A percentile compares a stretch with the other conserved stretches of the same genome.
Conservation (phyloP, 2,113 vertebrate genomes). For the Mus spicilegus region DNA sequence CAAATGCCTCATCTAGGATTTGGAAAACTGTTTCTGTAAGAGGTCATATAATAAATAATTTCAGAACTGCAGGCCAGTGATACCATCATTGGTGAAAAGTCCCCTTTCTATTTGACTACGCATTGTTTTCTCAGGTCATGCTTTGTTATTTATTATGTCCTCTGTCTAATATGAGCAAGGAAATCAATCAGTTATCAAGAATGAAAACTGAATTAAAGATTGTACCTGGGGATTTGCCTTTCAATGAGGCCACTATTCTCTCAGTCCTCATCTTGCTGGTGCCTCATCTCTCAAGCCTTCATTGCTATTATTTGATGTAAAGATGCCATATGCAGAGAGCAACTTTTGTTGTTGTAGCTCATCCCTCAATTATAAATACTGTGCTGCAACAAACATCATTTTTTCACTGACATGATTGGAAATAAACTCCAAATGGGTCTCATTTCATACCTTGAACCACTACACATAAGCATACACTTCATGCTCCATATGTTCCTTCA, state of each 20-base stretch:
- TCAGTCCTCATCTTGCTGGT: conserved; percentile 1
- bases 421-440: conserved; percentile 28
- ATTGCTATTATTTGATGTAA: background rate
- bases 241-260: background rate
- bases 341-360: background rate
- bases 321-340: conserved; percentile 6
- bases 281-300: conserved; percentile 11
- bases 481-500: background rate
- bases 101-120: background rate
- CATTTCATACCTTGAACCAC: background rate
- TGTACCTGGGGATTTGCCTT: conserved; percentile 15
- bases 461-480: background rate
- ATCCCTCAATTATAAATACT: background rate
- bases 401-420: background rate
- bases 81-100: background rate
- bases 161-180: conserved; percentile 34
- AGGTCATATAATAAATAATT: conserved; percentile 24
- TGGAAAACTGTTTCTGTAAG: conserved; percentile 15
- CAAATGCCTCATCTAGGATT: background rate
- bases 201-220: conserved; percentile 31
- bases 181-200: conserved; percentile 26
- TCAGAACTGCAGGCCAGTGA: background rate
- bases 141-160: conserved; percentile 15
- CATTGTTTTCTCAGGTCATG: conserved; percentile 25
- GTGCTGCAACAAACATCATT: background rate